Conservation (phyloP, 2,888 invertebrate species). For the Falcaria lacertinaria region DNA sequence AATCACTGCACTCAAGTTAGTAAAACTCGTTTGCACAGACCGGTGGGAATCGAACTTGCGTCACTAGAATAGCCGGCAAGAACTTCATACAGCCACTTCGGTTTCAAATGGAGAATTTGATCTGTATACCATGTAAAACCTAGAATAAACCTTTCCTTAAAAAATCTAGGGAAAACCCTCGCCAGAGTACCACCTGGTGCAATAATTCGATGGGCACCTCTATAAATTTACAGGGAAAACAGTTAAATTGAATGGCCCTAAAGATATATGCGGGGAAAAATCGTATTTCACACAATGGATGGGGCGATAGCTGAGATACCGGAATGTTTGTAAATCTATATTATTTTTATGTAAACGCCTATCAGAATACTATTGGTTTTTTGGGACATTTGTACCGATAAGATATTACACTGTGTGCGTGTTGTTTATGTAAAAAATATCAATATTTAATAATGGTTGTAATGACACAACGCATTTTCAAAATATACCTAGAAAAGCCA, state of each 20-base stretch:
- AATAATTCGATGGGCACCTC: conserved; percentile 26
- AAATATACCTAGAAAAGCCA: no score
- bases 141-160: not conserved
- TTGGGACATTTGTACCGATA: not conserved
- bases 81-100: no score
- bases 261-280: conserved; percentile 67
- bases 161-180: conserved; percentile 6
- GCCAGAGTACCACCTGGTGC: conserved; percentile 13
- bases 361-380: not conserved
- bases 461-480: no score
- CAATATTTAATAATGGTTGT: no score
- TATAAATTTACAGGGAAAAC: conserved; percentile 73
- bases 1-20: no score
- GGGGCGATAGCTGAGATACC: conserved; percentile 20
- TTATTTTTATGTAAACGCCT: conserved; percentile 1
- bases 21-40: no score
- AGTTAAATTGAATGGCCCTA: conserved; percentile 66
- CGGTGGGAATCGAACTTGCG: no score
- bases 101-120: no score
- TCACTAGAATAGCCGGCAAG: no score
- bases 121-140: not conserved
- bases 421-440: no score
- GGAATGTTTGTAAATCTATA: conserved; percentile 24
- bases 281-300: conserved; percentile 32
- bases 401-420: not conserved